These are phyloP conservation scores for Osmerus eperlanus DNA, from an alignment of 2,113 vertebrate genomes.

Conservation along the genomic window DNA sequence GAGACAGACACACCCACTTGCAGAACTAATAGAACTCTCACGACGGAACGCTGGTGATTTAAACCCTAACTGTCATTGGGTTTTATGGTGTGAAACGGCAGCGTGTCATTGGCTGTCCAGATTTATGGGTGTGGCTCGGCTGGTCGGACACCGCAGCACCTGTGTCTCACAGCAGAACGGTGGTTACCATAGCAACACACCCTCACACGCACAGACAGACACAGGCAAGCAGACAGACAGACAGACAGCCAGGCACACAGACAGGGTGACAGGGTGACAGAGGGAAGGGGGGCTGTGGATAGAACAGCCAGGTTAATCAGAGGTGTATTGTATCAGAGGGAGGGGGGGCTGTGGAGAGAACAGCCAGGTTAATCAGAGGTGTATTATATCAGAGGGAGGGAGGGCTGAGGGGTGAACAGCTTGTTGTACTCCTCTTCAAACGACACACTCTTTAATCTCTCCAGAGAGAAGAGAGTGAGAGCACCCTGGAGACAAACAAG, in stretches of 20 bases:
- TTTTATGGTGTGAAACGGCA: neutral
- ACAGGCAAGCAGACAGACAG: neutral
- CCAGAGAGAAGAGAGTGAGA: constrained; percentile 83
- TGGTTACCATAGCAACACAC: too few relatives aligned
- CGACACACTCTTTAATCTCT: constrained; percentile 84
- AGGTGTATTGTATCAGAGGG: neutral
- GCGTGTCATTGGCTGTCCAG: neutral
- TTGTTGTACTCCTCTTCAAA: constrained; percentile 96
- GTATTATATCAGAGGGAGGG: constrained; percentile 58
- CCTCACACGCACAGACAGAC: neutral
- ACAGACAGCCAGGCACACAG: constrained; percentile 8
- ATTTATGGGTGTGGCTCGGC: neutral
- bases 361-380: neutral
- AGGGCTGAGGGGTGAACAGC: constrained; percentile 77
- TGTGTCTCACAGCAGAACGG: too few relatives aligned
- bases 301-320: neutral
- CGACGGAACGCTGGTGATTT: neutral
- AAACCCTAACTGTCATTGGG: neutral
- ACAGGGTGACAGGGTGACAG: constrained; percentile 1
- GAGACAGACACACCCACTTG: too few relatives aligned
- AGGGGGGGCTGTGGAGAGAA: neutral
- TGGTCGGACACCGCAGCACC: too few relatives aligned
- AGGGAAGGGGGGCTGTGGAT: neutral
- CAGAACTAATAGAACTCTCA: too few relatives aligned
- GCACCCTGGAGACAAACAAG: constrained; percentile 69